A percentile compares a stretch with the other conserved stretches of the same genome.
These are phyloP conservation scores for human (Homo sapiens) DNA, from an alignment of 2,113 vertebrate species.

Conservation along the genomic window DNA sequence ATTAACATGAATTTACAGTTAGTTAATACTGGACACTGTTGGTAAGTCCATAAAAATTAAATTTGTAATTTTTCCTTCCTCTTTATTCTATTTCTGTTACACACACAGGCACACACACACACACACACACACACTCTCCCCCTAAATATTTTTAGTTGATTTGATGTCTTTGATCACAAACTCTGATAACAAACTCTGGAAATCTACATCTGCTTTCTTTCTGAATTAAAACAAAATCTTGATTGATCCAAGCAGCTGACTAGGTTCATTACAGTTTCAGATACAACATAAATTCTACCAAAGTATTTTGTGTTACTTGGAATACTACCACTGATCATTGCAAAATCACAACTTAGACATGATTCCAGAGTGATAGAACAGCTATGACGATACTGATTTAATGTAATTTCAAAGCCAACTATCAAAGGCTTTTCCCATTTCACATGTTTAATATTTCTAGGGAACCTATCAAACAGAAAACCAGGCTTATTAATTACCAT, in stretches of 20 bases:
- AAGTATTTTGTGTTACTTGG: conserved; percentile 21
- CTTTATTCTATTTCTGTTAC: neutral
- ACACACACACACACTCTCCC: neutral
- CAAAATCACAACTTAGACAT: neutral
- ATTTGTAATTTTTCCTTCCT: neutral
- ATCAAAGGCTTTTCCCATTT: neutral
- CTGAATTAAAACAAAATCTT: conserved; percentile 41
- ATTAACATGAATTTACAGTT: neutral
- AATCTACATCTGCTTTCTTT: neutral
- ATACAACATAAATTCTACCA: neutral
- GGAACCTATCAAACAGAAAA: neutral
- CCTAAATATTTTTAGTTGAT: neutral
- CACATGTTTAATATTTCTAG: neutral
- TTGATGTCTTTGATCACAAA: neutral
- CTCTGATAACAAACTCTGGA: neutral
- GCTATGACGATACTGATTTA: neutral
- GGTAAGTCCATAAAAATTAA: neutral
- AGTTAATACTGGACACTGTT: neutral
- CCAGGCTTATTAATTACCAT: neutral
- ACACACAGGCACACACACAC: neutral
- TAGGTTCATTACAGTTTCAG: conserved; percentile 26
- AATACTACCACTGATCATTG: neutral
- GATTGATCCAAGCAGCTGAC: neutral
- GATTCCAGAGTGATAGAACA: neutral
- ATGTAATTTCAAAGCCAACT: conserved; percentile 20